These are phyloP conservation scores for Pangasianodon gigas DNA, from an alignment of 2,113 vertebrate genomes.

Conservation along the genomic window DNA sequence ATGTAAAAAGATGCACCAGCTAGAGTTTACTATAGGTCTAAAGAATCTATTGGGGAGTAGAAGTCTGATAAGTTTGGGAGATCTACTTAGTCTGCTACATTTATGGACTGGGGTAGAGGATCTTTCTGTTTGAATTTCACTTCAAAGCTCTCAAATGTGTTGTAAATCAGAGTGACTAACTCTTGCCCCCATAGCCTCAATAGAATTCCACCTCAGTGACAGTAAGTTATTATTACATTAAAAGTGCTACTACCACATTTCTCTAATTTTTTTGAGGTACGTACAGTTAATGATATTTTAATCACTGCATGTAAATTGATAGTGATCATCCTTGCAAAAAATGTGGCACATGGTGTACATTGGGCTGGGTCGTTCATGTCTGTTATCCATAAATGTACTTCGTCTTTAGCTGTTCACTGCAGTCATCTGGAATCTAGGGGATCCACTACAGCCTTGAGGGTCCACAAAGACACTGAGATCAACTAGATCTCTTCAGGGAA, in stretches of 20 bases:
- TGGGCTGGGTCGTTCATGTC: not conserved
- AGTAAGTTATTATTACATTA: not conserved
- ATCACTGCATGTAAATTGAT: not conserved
- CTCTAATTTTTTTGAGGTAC: not conserved
- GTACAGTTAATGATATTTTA: not conserved
- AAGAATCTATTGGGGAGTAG: not conserved
- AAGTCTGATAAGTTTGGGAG: not conserved
- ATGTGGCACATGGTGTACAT: not conserved
- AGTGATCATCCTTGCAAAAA: slow-evolving; percentile 2
- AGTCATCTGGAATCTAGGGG: not conserved
- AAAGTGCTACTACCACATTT: not conserved
- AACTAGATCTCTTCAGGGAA: slow-evolving; percentile 24
- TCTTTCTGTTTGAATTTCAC: not conserved
- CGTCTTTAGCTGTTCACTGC: not conserved
- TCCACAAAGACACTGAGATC: slow-evolving; percentile 36
- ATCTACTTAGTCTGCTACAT: not conserved
- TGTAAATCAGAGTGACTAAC: not conserved
- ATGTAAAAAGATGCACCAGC: not conserved
- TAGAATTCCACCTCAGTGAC: not conserved
- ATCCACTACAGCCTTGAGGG: not conserved
- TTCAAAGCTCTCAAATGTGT: not conserved
- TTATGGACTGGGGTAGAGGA: not conserved
- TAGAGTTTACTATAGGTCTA: not conserved
- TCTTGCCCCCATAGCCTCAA: not conserved
- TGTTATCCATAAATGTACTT: slow-evolving; percentile 28